phyloP scores from a whole-genome alignment of 2,113 vertebrate genomes.

The Blennius ocellaris region DNA sequence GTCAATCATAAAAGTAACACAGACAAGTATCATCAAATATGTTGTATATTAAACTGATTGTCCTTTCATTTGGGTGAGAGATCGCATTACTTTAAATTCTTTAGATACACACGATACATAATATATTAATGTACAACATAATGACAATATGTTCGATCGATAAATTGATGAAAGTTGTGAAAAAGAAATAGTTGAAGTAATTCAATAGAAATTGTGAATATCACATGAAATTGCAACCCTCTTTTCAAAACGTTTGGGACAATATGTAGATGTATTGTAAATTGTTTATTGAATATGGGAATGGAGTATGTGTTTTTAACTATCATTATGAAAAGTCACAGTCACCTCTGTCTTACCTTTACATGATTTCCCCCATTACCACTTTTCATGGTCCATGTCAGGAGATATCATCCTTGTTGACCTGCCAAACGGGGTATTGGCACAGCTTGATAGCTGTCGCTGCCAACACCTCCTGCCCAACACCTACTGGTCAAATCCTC shows the following conservation, averaged over 20 bases:
- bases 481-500: constrained; percentile 64
- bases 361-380: constrained; percentile 13
- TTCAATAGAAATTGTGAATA: too few species aligned
- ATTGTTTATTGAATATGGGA: neutral
- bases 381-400: constrained; percentile 14
- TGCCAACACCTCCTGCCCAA: constrained; percentile 52
- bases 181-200: too few species aligned
- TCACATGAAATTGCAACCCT: too few species aligned
- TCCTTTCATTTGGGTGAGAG: neutral
- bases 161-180: too few species aligned
- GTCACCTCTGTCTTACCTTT: neutral
- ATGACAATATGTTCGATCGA: too few species aligned
- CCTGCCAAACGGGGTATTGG: constrained; percentile 42
- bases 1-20: neutral
- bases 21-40: neutral
- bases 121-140: neutral
- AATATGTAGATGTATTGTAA: neutral
- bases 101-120: neutral
- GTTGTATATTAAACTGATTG: neutral
- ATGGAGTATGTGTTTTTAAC: neutral
- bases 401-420: constrained; percentile 1
- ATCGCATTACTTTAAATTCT: neutral
- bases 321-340: neutral
- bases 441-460: constrained; percentile 42
- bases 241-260: too few species aligned